Evolutionary conservation across 2,797 vertebrate genomes (phyloP).

Genomic region (Chromis chromis): DNA sequence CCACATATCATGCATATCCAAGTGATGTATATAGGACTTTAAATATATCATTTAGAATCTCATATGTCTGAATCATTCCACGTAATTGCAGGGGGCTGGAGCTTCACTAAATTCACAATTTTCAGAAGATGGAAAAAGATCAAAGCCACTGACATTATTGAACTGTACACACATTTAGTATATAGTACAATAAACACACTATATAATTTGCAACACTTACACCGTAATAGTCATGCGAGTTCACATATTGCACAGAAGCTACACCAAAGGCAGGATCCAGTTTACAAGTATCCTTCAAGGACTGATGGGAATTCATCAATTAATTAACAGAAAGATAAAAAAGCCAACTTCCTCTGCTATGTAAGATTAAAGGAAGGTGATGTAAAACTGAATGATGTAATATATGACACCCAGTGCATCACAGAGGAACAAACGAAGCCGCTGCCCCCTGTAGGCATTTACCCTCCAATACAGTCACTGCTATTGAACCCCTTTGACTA

Average conservation of each 20-base stretch:
- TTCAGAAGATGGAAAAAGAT: not conserved
- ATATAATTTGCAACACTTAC: not conserved
- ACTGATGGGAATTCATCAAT: constrained; percentile 6
- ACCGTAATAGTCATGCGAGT: not conserved
- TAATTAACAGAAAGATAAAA: not conserved
- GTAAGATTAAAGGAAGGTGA: constrained; percentile 15
- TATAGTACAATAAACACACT: not conserved
- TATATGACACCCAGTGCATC: constrained; percentile 2
- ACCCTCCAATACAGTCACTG: too few species aligned
- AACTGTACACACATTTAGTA: not conserved
- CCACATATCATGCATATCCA: not conserved
- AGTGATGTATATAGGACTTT: not conserved
- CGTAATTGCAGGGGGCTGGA: not conserved
- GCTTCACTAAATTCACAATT: not conserved
- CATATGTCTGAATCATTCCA: not conserved
- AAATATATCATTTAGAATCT: not conserved
- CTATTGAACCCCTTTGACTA: not conserved
- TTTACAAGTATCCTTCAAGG: not conserved
- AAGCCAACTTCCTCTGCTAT: not conserved
- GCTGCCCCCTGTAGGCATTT: not conserved
- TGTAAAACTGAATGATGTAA: constrained; percentile 1
- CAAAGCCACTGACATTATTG: not conserved
- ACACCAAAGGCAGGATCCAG: not conserved
- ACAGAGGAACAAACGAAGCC: constrained; percentile 2
- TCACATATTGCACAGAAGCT: not conserved